These are phyloP conservation scores for Urosaurus nigricauda DNA, from an alignment of 2,797 vertebrate genomes.

Conservation along the genomic window DNA sequence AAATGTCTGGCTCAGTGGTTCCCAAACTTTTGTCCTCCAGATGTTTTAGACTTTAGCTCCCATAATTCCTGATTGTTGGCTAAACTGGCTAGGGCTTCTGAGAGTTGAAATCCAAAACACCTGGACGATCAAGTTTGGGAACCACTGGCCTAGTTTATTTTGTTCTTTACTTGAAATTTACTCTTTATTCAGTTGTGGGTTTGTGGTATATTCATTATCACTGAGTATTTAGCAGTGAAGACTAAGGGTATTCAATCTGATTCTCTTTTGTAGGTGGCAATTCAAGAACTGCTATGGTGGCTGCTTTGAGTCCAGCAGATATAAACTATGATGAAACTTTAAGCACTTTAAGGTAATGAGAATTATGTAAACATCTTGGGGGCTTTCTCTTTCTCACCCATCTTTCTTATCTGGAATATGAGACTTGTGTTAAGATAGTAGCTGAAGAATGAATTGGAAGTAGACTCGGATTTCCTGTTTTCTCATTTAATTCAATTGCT, in stretches of 20 bases:
- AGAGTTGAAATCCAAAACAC: too few species aligned
- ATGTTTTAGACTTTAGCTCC: too few species aligned
- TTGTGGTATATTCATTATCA: neutral
- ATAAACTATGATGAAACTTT: conserved; percentile 99
- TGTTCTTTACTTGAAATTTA: neutral
- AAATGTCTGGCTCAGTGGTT: neutral
- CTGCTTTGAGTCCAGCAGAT: conserved; percentile 97
- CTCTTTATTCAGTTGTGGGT: neutral
- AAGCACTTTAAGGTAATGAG: conserved; percentile 93
- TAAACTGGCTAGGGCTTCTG: too few species aligned
- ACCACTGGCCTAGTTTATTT: neutral
- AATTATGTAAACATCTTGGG: neutral
- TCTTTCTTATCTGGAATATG: neutral
- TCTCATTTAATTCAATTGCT: neutral
- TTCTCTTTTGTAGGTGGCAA: conserved; percentile 88
- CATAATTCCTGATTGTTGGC: too few species aligned
- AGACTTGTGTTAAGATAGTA: neutral
- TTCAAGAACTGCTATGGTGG: conserved; percentile 98
- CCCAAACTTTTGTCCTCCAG: too few species aligned
- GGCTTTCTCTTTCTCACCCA: neutral
- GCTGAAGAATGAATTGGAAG: neutral
- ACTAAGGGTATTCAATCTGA: neutral
- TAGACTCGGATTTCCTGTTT: neutral
- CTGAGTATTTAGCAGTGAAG: neutral
- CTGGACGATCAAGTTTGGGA: too few species aligned